These are phyloP conservation scores for Amyelois transitella DNA, from an alignment of 1,140 invertebrate genomes.

Conservation along the genomic window DNA sequence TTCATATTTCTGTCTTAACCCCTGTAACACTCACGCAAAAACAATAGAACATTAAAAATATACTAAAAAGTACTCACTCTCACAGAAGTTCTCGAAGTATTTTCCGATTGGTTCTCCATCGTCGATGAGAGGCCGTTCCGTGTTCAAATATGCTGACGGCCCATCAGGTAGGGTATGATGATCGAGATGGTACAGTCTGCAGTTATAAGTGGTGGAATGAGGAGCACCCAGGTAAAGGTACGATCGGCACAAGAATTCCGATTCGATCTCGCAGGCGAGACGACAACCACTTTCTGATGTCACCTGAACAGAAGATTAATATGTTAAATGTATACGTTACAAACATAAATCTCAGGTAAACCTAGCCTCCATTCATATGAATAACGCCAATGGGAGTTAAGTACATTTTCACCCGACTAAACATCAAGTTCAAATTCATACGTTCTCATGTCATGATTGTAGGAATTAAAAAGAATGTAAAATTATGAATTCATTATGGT, in stretches of 20 bases:
- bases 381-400: too few species aligned
- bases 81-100: constrained; percentile 93
- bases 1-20: too few species aligned
- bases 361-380: too few species aligned
- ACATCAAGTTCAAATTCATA: too few species aligned
- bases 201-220: constrained; percentile 87
- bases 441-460: too few species aligned
- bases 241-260: constrained; percentile 93
- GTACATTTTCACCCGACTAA: too few species aligned
- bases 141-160: constrained; percentile 90
- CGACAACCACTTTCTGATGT: constrained; percentile 88
- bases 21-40: too few species aligned
- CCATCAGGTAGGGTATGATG: constrained; percentile 94
- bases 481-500: too few species aligned
- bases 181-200: constrained; percentile 93
- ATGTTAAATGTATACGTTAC: too few species aligned
- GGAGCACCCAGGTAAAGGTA: constrained; percentile 88
- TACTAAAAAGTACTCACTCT: constrained; percentile 74
- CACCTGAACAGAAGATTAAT: constrained; percentile 72
- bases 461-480: too few species aligned
- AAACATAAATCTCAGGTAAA: too few species aligned
- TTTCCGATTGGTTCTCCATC: constrained; percentile 91
- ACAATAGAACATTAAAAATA: too few species aligned
- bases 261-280: constrained; percentile 92
- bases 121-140: constrained; percentile 91